Evolutionary conservation across 2,797 vertebrate genomes (phyloP), one percentile per base, ranked within the genome.

Genomic region (Peromyscus attwateri): DNA sequence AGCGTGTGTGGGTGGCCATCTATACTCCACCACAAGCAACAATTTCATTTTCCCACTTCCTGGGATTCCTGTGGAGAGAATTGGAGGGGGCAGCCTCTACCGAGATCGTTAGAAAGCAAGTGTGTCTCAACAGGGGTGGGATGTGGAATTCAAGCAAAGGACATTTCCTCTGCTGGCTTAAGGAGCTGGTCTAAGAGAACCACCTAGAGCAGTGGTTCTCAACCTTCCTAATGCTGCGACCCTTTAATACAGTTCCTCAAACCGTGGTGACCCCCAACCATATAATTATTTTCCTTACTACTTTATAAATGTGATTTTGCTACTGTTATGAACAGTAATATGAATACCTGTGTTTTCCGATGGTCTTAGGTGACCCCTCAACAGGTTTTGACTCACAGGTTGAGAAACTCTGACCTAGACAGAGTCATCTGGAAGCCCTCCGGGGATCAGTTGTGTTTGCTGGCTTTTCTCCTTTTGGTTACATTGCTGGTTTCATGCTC

Each of bases 41-140:
- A 76, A 3, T 95, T 95, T 92, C 43, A n/a, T 93, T 82, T 82
- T n/a, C 82, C 87, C 64, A 89, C 88, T 96, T 95, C 60, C 77
- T 92, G 76, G 21, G 43, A 57, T 89, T 95, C 62, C 87, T 91
- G 80, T 80, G 66, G 92, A 84, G 92, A 93, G n/a, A 29, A n/a
- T 23, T 14, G 71, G 81, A 46, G 57, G 64, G 64, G 46, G 49
- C 52, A 85, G 27, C 57, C 62, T 95, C 87, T 52, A 3, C 55
- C 23, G 16, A 12, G 70, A 55, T 82, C 70, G 12, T 64, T 12
- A 88, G 68, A 77, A 83, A 85, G 43, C 1, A 1, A 4, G 52
- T 73, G 79, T 87, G 90, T 66, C 40, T 37, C 73, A 88, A 66
- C 40, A 25, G 43, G 83, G 31, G 57, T n/a, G 37, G 10, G 21